Percentiles rank a stretch among this genome's conserved stretches.
These are phyloP conservation scores for Perodicticus potto DNA, from an alignment of 2,797 vertebrate species.

Conservation along the genomic window DNA sequence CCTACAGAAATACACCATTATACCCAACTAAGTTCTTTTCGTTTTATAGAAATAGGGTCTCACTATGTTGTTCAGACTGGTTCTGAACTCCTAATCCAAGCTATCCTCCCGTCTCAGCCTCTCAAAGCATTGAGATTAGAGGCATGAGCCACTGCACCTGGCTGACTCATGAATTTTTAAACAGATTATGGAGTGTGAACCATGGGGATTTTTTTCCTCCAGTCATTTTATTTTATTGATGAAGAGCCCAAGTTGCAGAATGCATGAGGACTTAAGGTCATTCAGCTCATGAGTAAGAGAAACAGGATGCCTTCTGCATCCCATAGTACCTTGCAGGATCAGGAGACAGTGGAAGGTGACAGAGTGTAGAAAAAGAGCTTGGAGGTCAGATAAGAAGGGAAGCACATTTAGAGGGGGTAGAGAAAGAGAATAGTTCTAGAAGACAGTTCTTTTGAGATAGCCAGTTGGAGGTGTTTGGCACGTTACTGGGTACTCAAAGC, in stretches of 20 bases:
- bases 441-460: neutral
- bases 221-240: neutral
- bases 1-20: neutral
- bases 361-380: neutral
- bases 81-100: neutral
- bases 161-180: neutral
- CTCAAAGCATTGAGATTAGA: neutral
- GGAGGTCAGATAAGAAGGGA: neutral
- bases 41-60: neutral
- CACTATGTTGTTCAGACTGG: neutral
- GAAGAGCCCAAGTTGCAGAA: neutral
- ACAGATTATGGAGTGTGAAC: neutral
- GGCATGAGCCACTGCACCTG: neutral
- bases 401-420: neutral
- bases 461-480: neutral
- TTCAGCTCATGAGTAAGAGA: neutral
- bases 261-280: neutral
- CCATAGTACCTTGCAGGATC: neutral
- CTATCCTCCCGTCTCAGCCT: neutral
- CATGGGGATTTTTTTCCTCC: neutral
- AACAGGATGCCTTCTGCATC: neutral
- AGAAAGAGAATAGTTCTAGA: neutral
- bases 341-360: neutral
- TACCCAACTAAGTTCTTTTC: rapidly evolving
- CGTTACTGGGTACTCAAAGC: neutral